These are phyloP conservation scores for Callyntrura guangdongensis DNA, from an alignment of 2,888 invertebrate genomes.

Conservation along the genomic window DNA sequence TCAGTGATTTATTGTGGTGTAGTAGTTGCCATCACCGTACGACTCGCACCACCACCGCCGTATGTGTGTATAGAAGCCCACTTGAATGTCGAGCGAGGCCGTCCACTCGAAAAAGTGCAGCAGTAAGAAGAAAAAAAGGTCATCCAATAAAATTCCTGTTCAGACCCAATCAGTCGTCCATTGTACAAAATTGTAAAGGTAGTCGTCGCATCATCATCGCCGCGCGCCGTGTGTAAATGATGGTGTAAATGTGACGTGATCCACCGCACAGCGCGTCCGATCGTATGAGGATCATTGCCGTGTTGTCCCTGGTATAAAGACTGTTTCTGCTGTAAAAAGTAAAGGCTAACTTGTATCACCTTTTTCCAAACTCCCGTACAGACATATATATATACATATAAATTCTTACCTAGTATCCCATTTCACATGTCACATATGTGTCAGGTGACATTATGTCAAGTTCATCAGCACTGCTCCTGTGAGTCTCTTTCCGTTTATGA, in stretches of 20 bases:
- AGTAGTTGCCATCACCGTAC: not conserved
- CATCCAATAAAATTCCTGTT: not conserved
- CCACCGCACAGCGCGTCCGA: not conserved
- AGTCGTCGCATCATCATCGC: not conserved
- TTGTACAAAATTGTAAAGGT: not conserved
- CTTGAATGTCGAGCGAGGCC: constrained; percentile 62
- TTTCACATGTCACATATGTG: not conserved
- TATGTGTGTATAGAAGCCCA: not conserved
- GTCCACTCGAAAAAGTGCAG: constrained; percentile 60
- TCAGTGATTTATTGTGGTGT: not conserved
- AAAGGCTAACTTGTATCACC: too few relatives aligned
- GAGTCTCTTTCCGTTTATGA: too few relatives aligned
- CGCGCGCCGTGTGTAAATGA: not conserved
- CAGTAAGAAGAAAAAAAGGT: not conserved
- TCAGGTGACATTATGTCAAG: too few relatives aligned
- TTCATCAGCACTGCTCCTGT: too few relatives aligned
- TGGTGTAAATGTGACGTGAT: not conserved
- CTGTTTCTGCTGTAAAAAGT: not conserved
- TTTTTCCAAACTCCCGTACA: not conserved
- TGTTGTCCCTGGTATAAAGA: not conserved
- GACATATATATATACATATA: not conserved
- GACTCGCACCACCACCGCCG: not conserved
- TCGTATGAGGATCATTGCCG: too few relatives aligned
- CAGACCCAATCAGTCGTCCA: not conserved
- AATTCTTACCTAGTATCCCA: not conserved